phyloP scores from a whole-genome alignment of 1,140 invertebrate genomes.

The Halotydeus destructor region DNA sequence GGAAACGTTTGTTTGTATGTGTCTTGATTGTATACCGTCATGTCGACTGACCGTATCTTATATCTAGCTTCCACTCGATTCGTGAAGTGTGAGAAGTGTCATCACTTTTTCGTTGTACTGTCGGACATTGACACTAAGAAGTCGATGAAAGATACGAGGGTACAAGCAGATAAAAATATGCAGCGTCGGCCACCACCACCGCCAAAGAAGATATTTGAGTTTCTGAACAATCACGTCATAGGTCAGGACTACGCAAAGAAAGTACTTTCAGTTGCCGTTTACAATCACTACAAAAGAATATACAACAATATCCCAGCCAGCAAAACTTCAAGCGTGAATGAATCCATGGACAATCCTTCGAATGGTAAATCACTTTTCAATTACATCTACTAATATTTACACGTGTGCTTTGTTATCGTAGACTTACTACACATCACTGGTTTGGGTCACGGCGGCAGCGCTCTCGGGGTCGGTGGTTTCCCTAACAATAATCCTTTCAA shows the following conservation, averaged over 20 bases:
- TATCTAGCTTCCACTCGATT: slow-evolving; percentile 58
- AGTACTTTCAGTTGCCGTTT: slow-evolving; percentile 92
- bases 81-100: slow-evolving; percentile 93
- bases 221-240: slow-evolving; percentile 85
- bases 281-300: slow-evolving; percentile 96
- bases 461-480: slow-evolving; percentile 11
- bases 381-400: not conserved
- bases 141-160: slow-evolving; percentile 44
- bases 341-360: slow-evolving; percentile 7
- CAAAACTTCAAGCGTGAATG: not conserved
- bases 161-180: slow-evolving; percentile 23
- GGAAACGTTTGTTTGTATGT: slow-evolving; percentile 81
- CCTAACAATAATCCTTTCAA: not conserved
- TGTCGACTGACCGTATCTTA: slow-evolving; percentile 11
- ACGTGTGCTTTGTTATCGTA: not conserved
- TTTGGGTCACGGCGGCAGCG: slow-evolving; percentile 7
- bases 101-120: slow-evolving; percentile 91
- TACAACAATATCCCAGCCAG: slow-evolving; percentile 59
- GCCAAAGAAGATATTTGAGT: slow-evolving; percentile 83
- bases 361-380: not conserved
- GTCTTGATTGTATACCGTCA: slow-evolving; percentile 8
- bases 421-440: slow-evolving; percentile 10
- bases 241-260: slow-evolving; percentile 97
- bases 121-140: slow-evolving; percentile 65
- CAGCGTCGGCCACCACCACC: slow-evolving; percentile 50